Conservation (phyloP, 2,888 invertebrate species). For the Napeogenes inachia region DNA sequence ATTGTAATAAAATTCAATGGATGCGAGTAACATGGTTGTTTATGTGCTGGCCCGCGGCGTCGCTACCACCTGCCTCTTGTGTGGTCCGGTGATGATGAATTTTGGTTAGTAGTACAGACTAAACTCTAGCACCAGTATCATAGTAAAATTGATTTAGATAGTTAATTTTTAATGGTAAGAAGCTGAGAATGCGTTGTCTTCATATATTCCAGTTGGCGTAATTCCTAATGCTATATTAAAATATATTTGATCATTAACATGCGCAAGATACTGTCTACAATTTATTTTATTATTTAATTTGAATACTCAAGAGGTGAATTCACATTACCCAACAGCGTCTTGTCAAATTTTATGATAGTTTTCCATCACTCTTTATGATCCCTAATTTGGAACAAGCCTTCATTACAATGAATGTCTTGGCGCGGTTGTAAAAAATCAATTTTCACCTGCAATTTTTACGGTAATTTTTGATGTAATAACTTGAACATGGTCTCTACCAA, state of each 20-base stretch:
- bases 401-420: constrained; percentile 18
- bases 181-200: too few relatives aligned
- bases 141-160: too few relatives aligned
- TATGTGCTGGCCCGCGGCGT: constrained; percentile 26
- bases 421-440: constrained; percentile 46
- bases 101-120: neutral
- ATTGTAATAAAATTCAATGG: too few relatives aligned
- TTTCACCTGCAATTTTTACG: constrained; percentile 56
- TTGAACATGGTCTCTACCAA: constrained; percentile 58
- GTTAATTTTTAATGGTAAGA: too few relatives aligned
- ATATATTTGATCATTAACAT: too few relatives aligned
- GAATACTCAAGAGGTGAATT: too few relatives aligned
- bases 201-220: too few relatives aligned
- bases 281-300: too few relatives aligned
- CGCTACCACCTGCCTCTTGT: constrained; percentile 54
- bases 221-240: too few relatives aligned
- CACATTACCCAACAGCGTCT: constrained; percentile 9
- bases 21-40: constrained; percentile 12
- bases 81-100: constrained; percentile 44
- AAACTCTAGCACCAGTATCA: too few relatives aligned
- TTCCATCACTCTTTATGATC: constrained; percentile 19
- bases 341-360: constrained; percentile 12
- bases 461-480: constrained; percentile 53
- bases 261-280: too few relatives aligned
- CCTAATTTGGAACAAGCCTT: constrained; percentile 20